Base-by-base conservation (phyloP, 2,888 invertebrate genomes). In the Hirudinaria manillensis region DNA sequence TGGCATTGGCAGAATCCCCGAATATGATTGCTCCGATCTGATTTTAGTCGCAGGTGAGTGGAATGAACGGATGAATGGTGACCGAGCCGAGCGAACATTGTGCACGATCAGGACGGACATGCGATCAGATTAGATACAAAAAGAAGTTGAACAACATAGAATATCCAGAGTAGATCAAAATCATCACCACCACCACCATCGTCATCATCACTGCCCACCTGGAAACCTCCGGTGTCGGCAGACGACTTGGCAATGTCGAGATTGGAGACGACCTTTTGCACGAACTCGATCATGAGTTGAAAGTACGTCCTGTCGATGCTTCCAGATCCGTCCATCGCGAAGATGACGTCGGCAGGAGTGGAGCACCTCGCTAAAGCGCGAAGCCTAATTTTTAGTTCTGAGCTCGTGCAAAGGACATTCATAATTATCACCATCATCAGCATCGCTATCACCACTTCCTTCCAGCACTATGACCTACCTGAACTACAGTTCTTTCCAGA, bases 401-500 rank as follows among this genome's bases (percentile, higher is more conserved):
- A 4, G 34, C 3, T 56, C 13, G 61, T 53, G 16, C 53, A 53
- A 53, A n/a, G n/a, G n/a, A n/a, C n/a, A n/a, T n/a, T 38, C 38
- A 38, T 38, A 3, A 38, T 38, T 10, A 38, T 38, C 38, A 38
- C 10, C 38, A 38, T 38, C 38, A 38, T 6, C 38, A 38, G 3
- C 10, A 38, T 10, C 38, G 6, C 16, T 16, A 16, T 56, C 27
- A 56, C 6, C 27, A 24, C 56, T 24, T 65, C 13, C 7, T 32
- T 21, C n/a, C 65, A 32, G 56, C 21, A 75, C 82, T 80, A 16
- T 16, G 45, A 45, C 10, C 13, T 78, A 83, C 84, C 78, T 77
- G 81, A 81, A 34, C 81, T 81, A 77, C 84, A 84, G 75, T 82
- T 80, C 13, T 78, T 76, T 6, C 84, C 84, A 55, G 80, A 81